A percentile compares a stretch with the other conserved stretches of the same genome.
Conservation (phyloP, 2,113 vertebrate species). For the Cyphomyrus plagiostoma region DNA sequence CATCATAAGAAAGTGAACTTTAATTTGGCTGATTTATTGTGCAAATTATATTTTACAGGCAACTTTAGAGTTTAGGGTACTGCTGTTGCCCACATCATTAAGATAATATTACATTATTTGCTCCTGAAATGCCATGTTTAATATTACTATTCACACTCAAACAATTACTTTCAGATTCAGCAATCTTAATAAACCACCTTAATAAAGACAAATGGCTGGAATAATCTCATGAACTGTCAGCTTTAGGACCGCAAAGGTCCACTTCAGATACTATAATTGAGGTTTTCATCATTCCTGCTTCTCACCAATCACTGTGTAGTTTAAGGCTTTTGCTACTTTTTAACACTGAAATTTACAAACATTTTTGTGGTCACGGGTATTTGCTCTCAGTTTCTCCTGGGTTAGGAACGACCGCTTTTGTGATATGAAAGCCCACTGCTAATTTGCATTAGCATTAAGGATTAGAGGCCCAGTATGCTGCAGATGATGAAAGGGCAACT, state of each 20-base stretch:
- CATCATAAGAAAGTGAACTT: neutral
- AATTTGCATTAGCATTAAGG: constrained; percentile 9
- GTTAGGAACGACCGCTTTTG: neutral
- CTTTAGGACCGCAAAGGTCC: neutral
- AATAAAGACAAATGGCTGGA: neutral
- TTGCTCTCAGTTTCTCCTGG: neutral
- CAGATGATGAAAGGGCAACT: neutral
- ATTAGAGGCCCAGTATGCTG: neutral
- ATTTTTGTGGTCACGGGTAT: neutral
- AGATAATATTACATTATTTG: neutral
- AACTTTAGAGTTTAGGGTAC: neutral
- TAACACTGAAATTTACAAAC: neutral
- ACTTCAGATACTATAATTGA: neutral
- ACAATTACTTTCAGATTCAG: neutral
- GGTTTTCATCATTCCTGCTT: neutral
- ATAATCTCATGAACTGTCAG: neutral
- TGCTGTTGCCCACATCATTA: neutral
- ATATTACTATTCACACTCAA: neutral
- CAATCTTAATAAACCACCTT: neutral
- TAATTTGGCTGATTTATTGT: neutral
- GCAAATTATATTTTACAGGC: neutral
- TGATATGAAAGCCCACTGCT: neutral
- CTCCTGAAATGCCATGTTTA: neutral
- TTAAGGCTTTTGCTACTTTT: neutral
- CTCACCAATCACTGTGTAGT: neutral